phyloP scores from a whole-genome alignment of 2,797 vertebrate species.

The Australoheros facetus region DNA sequence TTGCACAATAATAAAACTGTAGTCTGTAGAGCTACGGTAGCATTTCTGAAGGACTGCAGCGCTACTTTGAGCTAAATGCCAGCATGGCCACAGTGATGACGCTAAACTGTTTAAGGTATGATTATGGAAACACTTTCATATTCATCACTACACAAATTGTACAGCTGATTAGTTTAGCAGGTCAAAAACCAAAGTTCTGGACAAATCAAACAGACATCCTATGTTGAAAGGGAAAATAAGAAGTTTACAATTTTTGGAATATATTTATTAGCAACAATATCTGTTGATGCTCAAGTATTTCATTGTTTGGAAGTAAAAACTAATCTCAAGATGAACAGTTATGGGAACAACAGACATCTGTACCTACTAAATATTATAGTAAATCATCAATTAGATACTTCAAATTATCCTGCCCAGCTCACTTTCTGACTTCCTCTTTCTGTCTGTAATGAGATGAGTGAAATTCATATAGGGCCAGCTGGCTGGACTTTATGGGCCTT shows the following conservation, averaged over 20 bases:
- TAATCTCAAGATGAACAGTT: background rate
- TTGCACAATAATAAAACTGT: background rate
- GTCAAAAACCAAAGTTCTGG: background rate
- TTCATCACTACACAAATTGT: background rate
- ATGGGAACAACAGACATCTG: background rate
- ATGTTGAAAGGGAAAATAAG: background rate
- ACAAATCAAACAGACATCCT: background rate
- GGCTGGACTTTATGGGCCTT: constrained; percentile 71
- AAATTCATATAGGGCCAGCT: constrained; percentile 67
- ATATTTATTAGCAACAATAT: too few relatives aligned
- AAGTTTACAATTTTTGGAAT: too few relatives aligned
- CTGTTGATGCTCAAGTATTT: background rate
- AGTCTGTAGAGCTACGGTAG: background rate
- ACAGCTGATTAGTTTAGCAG: background rate
- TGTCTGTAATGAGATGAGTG: constrained; percentile 58
- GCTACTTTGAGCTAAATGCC: background rate
- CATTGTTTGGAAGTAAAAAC: background rate
- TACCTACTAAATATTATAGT: background rate
- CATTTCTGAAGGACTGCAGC: background rate
- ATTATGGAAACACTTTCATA: background rate
- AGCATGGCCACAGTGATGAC: background rate
- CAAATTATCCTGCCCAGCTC: background rate
- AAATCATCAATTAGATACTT: background rate
- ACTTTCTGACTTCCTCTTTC: constrained; percentile 21
- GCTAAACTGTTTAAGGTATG: background rate